Percentiles rank a stretch among this genome's conserved stretches.
Conservation (phyloP, 2,113 vertebrate species). For the Poeciliopsis retropinna region DNA sequence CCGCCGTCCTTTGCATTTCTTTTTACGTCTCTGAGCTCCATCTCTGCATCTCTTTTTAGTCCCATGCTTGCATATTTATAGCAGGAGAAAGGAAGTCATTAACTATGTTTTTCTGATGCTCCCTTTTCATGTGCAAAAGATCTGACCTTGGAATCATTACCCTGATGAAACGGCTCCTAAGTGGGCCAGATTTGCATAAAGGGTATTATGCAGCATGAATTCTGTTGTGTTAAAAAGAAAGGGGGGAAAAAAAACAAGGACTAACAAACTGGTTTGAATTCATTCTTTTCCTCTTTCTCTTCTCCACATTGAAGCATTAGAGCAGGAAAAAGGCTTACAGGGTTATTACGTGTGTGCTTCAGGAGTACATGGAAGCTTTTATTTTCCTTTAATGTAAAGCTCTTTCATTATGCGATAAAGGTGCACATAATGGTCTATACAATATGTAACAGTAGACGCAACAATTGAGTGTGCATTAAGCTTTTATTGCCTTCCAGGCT, state of each 20-base stretch:
- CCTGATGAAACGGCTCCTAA: slow-evolving; percentile 75
- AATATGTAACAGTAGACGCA: background rate
- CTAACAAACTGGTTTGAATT: slow-evolving; percentile 73
- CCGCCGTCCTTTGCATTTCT: background rate
- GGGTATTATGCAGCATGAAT: slow-evolving; percentile 43
- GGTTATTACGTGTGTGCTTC: background rate
- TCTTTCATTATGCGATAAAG: background rate
- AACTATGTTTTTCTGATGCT: slow-evolving; percentile 50
- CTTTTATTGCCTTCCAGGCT: background rate
- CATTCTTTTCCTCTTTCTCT: slow-evolving; percentile 42
- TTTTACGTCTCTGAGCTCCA: background rate
- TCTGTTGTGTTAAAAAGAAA: slow-evolving; percentile 32
- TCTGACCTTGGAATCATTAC: slow-evolving; percentile 80
- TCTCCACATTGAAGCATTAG: slow-evolving; percentile 5
- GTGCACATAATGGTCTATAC: background rate
- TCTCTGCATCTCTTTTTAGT: slow-evolving; percentile 28
- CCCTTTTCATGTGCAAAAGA: slow-evolving; percentile 69
- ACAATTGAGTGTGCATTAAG: background rate
- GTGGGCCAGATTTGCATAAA: slow-evolving; percentile 76
- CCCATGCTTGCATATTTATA: slow-evolving; percentile 46
- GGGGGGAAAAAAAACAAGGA: slow-evolving; percentile 20
- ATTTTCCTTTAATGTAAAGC: background rate
- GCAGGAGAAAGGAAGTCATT: slow-evolving; percentile 59
- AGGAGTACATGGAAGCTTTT: background rate
- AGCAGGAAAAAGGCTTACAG: slow-evolving; percentile 24